Percentiles rank a stretch among this genome's conserved stretches.
Evolutionary conservation across 2,888 invertebrate species (phyloP).

Genomic region (Stictocephala bisonia): DNA sequence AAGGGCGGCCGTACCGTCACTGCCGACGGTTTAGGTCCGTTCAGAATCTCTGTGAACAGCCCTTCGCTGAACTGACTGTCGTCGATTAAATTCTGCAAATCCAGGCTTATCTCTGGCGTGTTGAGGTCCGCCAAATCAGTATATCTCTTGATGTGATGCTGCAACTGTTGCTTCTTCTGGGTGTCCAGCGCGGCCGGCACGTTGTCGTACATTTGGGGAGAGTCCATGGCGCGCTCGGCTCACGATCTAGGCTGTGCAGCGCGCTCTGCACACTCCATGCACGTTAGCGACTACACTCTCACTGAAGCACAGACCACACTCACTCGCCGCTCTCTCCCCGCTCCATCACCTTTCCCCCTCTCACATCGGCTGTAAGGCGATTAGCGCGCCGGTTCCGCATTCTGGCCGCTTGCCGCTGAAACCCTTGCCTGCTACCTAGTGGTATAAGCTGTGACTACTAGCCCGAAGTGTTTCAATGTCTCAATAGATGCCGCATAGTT

Average conservation of each 20-base stretch:
- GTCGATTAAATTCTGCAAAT: slow-evolving; percentile 92
- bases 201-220: slow-evolving; percentile 89
- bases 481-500: too few species aligned
- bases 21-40: slow-evolving; percentile 59
- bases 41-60: slow-evolving; percentile 84
- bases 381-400: neutral
- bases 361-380: neutral
- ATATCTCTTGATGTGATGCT: slow-evolving; percentile 72
- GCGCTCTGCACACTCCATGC: slow-evolving; percentile 42
- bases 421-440: neutral
- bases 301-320: slow-evolving; percentile 40
- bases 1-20: slow-evolving; percentile 52
- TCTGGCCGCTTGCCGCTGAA: too few species aligned
- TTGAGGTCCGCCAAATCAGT: slow-evolving; percentile 88
- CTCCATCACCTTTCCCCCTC: neutral
- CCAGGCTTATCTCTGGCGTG: slow-evolving; percentile 91
- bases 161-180: slow-evolving; percentile 65
- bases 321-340: neutral
- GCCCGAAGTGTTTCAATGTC: too few species aligned
- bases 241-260: slow-evolving; percentile 39
- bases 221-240: slow-evolving; percentile 74
- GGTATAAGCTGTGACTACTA: neutral
- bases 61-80: slow-evolving; percentile 90
- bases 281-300: slow-evolving; percentile 32
- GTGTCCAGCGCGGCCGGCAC: slow-evolving; percentile 64